Conservation (phyloP, 2,888 invertebrate genomes). For the Zeuzera pyrina region DNA sequence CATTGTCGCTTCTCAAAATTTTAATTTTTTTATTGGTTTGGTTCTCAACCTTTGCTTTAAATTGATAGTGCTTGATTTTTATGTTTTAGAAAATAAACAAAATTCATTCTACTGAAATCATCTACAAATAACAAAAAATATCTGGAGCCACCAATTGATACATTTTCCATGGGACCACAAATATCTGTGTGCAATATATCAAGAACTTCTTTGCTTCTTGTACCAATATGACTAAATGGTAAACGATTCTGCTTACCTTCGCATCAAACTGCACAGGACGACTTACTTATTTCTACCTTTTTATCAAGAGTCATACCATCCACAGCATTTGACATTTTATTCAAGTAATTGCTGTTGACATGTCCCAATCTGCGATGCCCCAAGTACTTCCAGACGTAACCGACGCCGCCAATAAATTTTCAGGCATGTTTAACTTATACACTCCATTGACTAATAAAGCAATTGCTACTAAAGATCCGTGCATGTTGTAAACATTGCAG, state of each 20-base stretch:
- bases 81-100: slow-evolving; percentile 2
- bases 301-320: slow-evolving; percentile 2
- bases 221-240: slow-evolving; percentile 4
- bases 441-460: slow-evolving; percentile 4
- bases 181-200: background rate
- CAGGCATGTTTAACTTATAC: slow-evolving; percentile 2
- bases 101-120: slow-evolving; percentile 5
- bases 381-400: slow-evolving; percentile 1
- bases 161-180: slow-evolving; percentile 7
- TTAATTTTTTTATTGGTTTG: slow-evolving; percentile 4
- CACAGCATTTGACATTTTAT: slow-evolving; percentile 7
- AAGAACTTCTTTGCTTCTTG: background rate
- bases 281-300: background rate
- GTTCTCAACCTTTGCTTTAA: slow-evolving; percentile 3
- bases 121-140: slow-evolving; percentile 5
- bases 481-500: slow-evolving; percentile 5
- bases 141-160: slow-evolving; percentile 1
- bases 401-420: background rate
- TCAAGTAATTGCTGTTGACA: slow-evolving; percentile 4
- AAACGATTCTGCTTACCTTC: slow-evolving; percentile 6
- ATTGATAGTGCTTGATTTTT: slow-evolving; percentile 2
- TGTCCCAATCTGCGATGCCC: slow-evolving; percentile 7
- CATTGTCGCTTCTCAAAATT: slow-evolving; percentile 4
- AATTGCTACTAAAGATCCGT: slow-evolving; percentile 4
- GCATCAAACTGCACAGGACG: slow-evolving; percentile 4